Conservation (phyloP, 2,113 vertebrate species). For the Zingel zingel region DNA sequence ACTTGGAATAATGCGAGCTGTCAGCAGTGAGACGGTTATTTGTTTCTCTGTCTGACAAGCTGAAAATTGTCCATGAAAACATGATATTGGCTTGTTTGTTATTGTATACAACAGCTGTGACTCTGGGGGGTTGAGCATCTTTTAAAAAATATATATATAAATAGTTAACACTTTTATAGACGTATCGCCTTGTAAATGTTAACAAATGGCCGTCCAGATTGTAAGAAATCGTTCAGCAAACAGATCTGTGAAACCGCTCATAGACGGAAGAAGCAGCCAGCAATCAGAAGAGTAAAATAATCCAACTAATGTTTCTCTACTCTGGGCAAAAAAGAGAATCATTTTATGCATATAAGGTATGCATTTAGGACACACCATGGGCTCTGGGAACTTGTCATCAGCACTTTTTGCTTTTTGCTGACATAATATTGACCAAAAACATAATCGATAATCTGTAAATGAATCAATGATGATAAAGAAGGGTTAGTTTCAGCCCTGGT, state of each 20-base stretch:
- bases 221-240: conserved; percentile 37
- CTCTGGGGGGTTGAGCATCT: conserved; percentile 28
- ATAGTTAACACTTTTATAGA: conserved; percentile 48
- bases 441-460: background rate
- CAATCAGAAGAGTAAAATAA: conserved; percentile 6
- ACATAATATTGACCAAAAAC: background rate
- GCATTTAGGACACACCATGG: background rate
- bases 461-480: no score
- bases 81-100: conserved; percentile 63
- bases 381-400: background rate
- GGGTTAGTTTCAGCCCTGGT: no score
- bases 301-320: conserved; percentile 11
- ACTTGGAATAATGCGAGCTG: conserved; percentile 32
- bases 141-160: conserved; percentile 9
- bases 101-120: conserved; percentile 57
- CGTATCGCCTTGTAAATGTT: conserved; percentile 47
- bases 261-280: conserved; percentile 39
- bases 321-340: no score
- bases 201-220: conserved; percentile 67
- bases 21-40: conserved; percentile 24
- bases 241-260: conserved; percentile 27
- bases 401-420: background rate
- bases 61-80: conserved; percentile 51
- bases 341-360: background rate
- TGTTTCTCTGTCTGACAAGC: conserved; percentile 48